Conservation (phyloP, 2,888 invertebrate genomes). For the Ophion obscuratus region DNA sequence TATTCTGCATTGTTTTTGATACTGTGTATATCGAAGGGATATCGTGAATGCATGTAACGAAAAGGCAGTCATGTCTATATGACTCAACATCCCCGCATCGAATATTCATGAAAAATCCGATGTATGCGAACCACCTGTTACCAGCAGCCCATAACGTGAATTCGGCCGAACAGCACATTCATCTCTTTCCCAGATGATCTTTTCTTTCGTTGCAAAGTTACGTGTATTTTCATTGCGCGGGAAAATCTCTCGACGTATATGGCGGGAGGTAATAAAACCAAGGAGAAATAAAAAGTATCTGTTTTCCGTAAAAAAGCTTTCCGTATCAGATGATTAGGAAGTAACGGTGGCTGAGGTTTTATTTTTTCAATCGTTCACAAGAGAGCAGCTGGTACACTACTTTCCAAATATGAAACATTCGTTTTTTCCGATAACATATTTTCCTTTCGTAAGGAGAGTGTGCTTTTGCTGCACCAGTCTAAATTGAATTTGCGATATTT, state of each 20-base stretch:
- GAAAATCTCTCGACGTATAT: not conserved
- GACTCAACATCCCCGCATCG: conserved; percentile 14
- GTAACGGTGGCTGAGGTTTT: not conserved
- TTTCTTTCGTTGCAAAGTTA: conserved; percentile 2
- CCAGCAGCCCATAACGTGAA: not conserved
- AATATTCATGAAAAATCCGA: conserved; percentile 51
- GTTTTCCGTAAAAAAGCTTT: not conserved
- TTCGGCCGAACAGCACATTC: conserved; percentile 10
- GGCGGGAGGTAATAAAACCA: not conserved
- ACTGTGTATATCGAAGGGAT: not conserved
- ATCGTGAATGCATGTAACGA: not conserved
- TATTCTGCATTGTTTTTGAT: not conserved
- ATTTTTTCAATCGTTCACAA: not conserved
- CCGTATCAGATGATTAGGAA: not conserved
- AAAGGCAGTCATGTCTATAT: conserved; percentile 15
- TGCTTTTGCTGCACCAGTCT: not conserved
- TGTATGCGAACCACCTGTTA: conserved; percentile 38
- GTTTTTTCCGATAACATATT: no score
- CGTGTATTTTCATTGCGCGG: not conserved
- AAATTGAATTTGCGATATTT: not conserved
- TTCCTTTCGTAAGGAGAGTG: not conserved
- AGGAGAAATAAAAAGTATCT: not conserved
- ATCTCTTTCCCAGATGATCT: not conserved
- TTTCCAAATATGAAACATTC: not conserved
- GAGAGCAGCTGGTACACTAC: not conserved